Evolutionary conservation across 2,888 invertebrate genomes (phyloP).

Genomic region (Sinopyrophorus schimmeli): DNA sequence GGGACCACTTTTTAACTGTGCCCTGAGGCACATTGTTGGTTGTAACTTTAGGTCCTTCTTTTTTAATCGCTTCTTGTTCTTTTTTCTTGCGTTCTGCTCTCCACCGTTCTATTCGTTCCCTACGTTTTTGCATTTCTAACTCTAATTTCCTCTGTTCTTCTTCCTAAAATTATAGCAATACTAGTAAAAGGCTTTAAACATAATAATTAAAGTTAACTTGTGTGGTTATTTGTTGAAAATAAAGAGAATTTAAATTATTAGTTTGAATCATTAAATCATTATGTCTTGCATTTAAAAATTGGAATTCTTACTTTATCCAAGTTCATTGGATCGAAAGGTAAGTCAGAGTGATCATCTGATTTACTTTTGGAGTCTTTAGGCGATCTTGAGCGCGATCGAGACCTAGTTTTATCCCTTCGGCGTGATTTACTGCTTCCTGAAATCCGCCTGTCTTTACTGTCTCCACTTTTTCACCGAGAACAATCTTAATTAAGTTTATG

Average conservation of each 20-base stretch:
- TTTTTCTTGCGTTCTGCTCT: constrained; percentile 89
- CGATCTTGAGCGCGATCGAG: constrained; percentile 49
- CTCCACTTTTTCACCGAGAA: constrained; percentile 57
- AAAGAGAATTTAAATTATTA: too few species aligned
- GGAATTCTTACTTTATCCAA: constrained; percentile 71
- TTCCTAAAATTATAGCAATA: too few species aligned
- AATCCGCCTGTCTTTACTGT: constrained; percentile 65
- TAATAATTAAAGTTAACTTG: too few species aligned
- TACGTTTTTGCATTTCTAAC: constrained; percentile 92
- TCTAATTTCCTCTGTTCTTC: constrained; percentile 89
- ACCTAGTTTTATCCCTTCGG: constrained; percentile 48
- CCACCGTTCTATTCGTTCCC: constrained; percentile 96
- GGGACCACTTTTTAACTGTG: constrained; percentile 84
- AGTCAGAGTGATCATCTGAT: constrained; percentile 58
- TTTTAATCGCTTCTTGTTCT: constrained; percentile 78
- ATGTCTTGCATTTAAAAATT: too few species aligned
- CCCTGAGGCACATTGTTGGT: constrained; percentile 54
- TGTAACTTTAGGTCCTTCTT: constrained; percentile 71
- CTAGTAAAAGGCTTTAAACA: too few species aligned
- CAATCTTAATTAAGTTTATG: constrained; percentile 3
- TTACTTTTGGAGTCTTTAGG: constrained; percentile 54
- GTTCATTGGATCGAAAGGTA: constrained; percentile 73
- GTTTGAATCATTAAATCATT: too few species aligned
- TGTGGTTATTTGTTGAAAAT: too few species aligned
- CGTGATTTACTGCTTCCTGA: constrained; percentile 64